Conservation (phyloP, 2,888 invertebrate genomes). For the Mycalesis mineus region DNA sequence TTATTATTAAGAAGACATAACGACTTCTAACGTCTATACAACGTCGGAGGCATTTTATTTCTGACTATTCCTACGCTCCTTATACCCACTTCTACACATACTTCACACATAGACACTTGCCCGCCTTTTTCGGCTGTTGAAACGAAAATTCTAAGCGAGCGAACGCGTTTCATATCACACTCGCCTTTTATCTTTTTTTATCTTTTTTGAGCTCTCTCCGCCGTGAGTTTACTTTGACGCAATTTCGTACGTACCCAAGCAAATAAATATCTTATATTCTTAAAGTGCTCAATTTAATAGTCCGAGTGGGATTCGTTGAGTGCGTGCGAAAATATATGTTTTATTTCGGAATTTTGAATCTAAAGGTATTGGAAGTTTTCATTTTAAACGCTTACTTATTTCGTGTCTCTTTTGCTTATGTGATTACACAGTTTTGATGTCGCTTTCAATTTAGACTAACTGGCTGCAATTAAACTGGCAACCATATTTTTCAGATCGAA, state of each 20-base stretch:
- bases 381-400: background rate
- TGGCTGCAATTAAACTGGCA: too few relatives aligned
- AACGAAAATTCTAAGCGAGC: conserved; percentile 44
- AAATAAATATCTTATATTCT: conserved; percentile 29
- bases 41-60: background rate
- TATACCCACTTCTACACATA: background rate
- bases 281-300: conserved; percentile 8
- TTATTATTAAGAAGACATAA: background rate
- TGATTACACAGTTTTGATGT: too few relatives aligned
- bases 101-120: conserved; percentile 22
- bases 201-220: conserved; percentile 34
- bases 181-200: conserved; percentile 50
- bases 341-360: background rate
- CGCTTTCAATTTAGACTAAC: too few relatives aligned
- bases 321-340: background rate
- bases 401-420: background rate
- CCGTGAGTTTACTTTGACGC: conserved; percentile 45
- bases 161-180: conserved; percentile 51
- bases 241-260: conserved; percentile 37
- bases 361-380: background rate
- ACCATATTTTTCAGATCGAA: too few relatives aligned
- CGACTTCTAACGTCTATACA: background rate
- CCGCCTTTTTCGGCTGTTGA: conserved; percentile 39
- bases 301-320: background rate
- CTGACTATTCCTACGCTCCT: background rate